These are phyloP conservation scores for Pogonognathellus flavescens DNA, from an alignment of 1,140 invertebrate species.

Conservation along the genomic window DNA sequence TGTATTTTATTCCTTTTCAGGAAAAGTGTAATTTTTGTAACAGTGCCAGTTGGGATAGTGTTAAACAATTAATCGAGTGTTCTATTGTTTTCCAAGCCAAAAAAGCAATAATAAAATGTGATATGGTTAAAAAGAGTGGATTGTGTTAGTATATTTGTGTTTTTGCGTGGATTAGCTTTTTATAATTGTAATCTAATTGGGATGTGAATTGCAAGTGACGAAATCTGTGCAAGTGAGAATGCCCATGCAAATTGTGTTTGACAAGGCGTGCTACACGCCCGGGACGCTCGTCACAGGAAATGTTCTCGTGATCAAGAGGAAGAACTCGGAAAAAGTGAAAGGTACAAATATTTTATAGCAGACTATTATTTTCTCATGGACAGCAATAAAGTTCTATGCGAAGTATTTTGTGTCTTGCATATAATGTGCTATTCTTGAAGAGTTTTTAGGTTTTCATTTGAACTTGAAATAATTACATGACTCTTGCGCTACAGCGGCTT, in stretches of 20 bases:
- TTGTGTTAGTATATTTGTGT: too few relatives aligned
- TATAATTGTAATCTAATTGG: not conserved
- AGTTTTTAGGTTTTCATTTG: slow-evolving; percentile 16
- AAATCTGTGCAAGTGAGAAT: slow-evolving; percentile 21
- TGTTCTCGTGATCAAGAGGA: slow-evolving; percentile 54
- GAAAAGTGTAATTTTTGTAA: too few relatives aligned
- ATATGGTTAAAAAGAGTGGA: too few relatives aligned
- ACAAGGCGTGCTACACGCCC: slow-evolving; percentile 55
- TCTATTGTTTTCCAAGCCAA: too few relatives aligned
- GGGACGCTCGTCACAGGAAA: slow-evolving; percentile 53
- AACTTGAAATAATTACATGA: slow-evolving; percentile 29
- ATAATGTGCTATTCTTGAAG: slow-evolving; percentile 16
- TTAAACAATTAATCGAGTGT: too few relatives aligned
- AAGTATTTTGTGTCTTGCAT: not conserved
- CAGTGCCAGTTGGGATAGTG: too few relatives aligned
- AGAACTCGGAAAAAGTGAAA: slow-evolving; percentile 60
- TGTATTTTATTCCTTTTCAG: too few relatives aligned
- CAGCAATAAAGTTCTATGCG: not conserved
- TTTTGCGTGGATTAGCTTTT: too few relatives aligned
- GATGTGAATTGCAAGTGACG: not conserved
- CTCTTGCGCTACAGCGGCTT: not conserved
- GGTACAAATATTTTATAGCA: slow-evolving; percentile 23
- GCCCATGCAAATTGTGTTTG: slow-evolving; percentile 59
- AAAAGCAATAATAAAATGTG: too few relatives aligned
- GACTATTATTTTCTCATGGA: slow-evolving; percentile 5